Percentiles rank a stretch among this genome's conserved stretches.
phyloP scores from a whole-genome alignment of 2,888 invertebrate genomes.

The Andrena hattorfiana region DNA sequence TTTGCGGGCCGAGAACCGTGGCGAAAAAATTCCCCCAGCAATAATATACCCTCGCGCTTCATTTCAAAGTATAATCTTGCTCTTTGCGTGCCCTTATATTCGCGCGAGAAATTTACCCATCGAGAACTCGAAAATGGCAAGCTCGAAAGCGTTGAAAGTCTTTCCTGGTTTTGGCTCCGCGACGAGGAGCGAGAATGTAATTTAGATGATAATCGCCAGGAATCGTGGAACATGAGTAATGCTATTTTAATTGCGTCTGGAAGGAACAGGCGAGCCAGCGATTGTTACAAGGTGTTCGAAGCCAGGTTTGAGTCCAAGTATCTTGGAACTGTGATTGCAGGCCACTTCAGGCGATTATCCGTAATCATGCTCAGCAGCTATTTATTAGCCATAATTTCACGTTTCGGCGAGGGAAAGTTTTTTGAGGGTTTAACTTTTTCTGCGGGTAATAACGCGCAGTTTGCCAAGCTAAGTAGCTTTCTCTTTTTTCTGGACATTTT shows the following conservation, averaged over 20 bases:
- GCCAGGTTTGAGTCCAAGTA: background rate
- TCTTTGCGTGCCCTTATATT: background rate
- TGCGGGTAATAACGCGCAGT: background rate
- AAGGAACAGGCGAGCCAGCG: background rate
- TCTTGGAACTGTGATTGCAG: constrained; percentile 13
- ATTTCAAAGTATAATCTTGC: constrained; percentile 37
- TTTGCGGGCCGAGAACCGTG: background rate
- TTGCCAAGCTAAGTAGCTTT: background rate
- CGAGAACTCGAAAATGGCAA: background rate
- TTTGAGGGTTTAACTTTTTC: background rate
- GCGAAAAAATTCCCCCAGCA: constrained; percentile 6
- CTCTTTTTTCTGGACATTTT: background rate
- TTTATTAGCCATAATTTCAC: constrained; percentile 27
- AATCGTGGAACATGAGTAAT: constrained; percentile 13
- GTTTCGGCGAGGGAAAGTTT: constrained; percentile 6
- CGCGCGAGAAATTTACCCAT: background rate
- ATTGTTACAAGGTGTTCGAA: constrained; percentile 6
- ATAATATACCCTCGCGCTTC: background rate
- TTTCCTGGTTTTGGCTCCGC: background rate
- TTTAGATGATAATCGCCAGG: constrained; percentile 14
- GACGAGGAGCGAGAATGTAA: background rate
- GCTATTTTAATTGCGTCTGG: constrained; percentile 26
- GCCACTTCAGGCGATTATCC: constrained; percentile 1
- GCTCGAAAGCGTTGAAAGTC: background rate
- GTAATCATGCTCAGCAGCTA: background rate